Evolutionary conservation across 92 coral and sea anemone species (phyloP).

Genomic region (Metridium senile): DNA sequence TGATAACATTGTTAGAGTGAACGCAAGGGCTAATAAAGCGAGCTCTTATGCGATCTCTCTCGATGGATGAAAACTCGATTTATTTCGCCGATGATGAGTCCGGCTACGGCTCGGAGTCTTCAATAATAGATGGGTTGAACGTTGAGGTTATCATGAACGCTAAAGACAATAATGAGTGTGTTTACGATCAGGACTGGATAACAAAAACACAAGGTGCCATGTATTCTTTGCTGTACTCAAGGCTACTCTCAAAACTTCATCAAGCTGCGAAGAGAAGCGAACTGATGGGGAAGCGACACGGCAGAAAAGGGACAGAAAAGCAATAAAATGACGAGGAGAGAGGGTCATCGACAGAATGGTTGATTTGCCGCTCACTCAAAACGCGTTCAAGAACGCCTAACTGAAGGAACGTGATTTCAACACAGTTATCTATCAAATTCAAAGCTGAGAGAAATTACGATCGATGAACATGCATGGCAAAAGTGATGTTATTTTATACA

Average conservation of each 20-base stretch:
- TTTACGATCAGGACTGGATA: slow-evolving; percentile 67
- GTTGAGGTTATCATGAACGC: not conserved
- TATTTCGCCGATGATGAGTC: slow-evolving; percentile 78
- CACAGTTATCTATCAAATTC: no score
- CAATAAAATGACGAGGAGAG: slow-evolving; percentile 1
- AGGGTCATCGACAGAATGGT: no score
- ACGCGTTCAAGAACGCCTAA: no score
- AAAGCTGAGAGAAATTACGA: no score
- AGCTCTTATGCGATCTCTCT: not conserved
- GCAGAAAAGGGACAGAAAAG: slow-evolving; percentile 2
- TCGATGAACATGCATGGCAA: no score
- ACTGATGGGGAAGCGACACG: slow-evolving; percentile 14
- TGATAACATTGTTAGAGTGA: not conserved
- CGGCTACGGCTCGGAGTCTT: slow-evolving; percentile 15
- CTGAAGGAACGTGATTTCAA: no score
- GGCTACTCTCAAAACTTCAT: slow-evolving; percentile 44
- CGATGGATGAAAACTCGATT: slow-evolving; percentile 55
- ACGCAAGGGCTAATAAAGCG: not conserved
- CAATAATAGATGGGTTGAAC: not conserved
- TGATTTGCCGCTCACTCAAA: no score
- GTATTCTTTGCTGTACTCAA: slow-evolving; percentile 61
- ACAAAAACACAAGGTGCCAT: slow-evolving; percentile 49
- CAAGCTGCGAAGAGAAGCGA: slow-evolving; percentile 50
- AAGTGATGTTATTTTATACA: no score
- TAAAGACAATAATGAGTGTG: slow-evolving; percentile 45